Evolutionary conservation across 2,113 vertebrate genomes (phyloP), one percentile per base, ranked within the genome.

Genomic region (Gambusia holbrooki): DNA sequence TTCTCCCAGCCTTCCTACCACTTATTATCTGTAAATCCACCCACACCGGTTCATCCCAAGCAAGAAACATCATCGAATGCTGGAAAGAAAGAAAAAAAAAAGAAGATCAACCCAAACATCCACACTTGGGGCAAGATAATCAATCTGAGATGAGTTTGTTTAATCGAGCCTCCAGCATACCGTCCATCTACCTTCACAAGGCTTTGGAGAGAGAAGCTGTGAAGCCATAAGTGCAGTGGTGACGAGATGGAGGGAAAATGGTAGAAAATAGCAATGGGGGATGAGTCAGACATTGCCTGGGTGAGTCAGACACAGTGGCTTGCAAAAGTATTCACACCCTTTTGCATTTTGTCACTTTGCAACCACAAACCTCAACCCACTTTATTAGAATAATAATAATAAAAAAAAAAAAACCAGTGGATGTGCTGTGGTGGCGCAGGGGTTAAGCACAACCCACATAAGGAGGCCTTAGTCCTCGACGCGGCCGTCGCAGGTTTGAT

Each of bases 21-120:
- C 77, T 73, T 79, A 87, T 92, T 91, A 92, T 88, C 87, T 77
- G 80, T 81, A 88, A 79, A 88, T 84, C 90, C 91, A 61, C 91
- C 92, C 89, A 92, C 87, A 58, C 79, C 58, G 70, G 89, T 85
- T 90, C 83, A 86, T 79, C 82, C 72, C 86, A 58, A 87, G 84
- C 82, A 76, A 81, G 70, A 84, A 87, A 81, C 84, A 79, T 78
- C 71, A 85, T 73, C 40, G 83, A 85, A 63, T 54, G 82, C 79
- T 71, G 74, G 35, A 37, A 37, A 11, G 10, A 3, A 12, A 37
- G 3, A 37, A 33, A 33, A 33, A 33, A 37, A 71, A 83, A 88
- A 76, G 87, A 84, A 81, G 64, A 83, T 48, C 30, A 22, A 89
- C 84, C 80, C 79, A 17, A 15, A 80, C 76, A 48, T 15, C 40